Evolutionary conservation across 2,113 vertebrate species (phyloP).

Genomic region (Thinocorus orbignyianus): DNA sequence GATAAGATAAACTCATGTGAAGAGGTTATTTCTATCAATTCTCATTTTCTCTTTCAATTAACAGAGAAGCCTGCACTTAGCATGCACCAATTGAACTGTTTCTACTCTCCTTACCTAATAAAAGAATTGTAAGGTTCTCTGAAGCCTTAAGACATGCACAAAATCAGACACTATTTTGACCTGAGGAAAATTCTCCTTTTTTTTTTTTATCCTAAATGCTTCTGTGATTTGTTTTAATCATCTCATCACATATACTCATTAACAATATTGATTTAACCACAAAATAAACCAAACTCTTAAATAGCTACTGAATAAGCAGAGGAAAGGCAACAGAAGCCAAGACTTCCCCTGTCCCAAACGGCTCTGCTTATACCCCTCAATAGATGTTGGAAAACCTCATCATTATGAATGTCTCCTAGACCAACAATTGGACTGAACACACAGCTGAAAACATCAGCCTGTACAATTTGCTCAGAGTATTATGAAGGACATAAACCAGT

Average conservation of each 20-base stretch:
- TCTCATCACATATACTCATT: neutral
- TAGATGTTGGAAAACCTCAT: fast-evolving
- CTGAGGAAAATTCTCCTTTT: neutral
- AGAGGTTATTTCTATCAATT: neutral
- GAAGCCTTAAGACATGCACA: neutral
- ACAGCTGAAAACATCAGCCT: neutral
- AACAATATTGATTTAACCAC: neutral
- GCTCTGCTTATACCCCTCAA: neutral
- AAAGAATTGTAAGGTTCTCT: neutral
- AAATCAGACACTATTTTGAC: neutral
- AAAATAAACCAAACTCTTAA: neutral
- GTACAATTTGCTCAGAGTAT: neutral
- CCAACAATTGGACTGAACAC: no score
- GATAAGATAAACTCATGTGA: neutral
- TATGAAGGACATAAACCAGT: neutral
- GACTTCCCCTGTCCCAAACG: neutral
- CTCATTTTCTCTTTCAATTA: conserved; percentile 18
- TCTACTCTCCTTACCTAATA: neutral
- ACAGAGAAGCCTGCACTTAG: neutral
- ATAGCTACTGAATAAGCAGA: neutral
- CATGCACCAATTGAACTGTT: neutral
- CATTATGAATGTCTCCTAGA: no score
- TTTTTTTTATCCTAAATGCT: neutral
- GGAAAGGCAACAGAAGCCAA: neutral
- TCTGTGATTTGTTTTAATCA: neutral